Evolutionary conservation across 2,113 vertebrate species (phyloP), one percentile per base, ranked within the genome.

Genomic region (Glaucomys volans): DNA sequence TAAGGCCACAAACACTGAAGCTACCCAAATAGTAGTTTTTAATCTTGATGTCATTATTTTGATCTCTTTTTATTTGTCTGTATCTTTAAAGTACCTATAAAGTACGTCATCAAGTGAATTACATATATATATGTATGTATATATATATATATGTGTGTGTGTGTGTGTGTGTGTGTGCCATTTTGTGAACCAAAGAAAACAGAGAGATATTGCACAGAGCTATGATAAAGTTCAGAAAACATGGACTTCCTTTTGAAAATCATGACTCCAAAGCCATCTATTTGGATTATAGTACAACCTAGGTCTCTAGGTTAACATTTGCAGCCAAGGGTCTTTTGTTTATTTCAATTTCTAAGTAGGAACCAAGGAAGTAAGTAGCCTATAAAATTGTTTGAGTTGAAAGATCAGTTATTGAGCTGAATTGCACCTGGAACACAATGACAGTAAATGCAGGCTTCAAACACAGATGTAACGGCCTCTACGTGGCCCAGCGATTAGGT

Each of bases 321-420:
- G 28, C 35, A 95, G 47, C 35, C 50, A 95, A 89, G 47, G 22
- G 13, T 77, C n/a, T 87, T 87, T 91, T 90, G 92, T 86, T 85
- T 92, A 69, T 96, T 91, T 97, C 75, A 57, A 50, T 84, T 91
- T 64, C 84, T 83, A 95, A 80, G 79, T 72, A 83, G 74, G 83
- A 83, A 71, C 30, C n/a, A 44, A 76, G 71, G 67, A 72, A 97
- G 71, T 85, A 94, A 93, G 75, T 57, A 96, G 30, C 40, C 62
- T 57, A 75, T 50, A 62, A 83, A 75, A 96, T 52, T 75, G 71
- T 62, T 92, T 90, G 86, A 96, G 86, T 89, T 76, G 69, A 95
- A 89, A 96, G 91, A 97, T 97, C 89, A 89, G 85, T 67, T 83
- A 84, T 3, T 90, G 44, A 87, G 62, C 20, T 28, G 86, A 94